Conservation (phyloP, 2,888 invertebrate genomes). For the Pharmacophagus antenor region DNA sequence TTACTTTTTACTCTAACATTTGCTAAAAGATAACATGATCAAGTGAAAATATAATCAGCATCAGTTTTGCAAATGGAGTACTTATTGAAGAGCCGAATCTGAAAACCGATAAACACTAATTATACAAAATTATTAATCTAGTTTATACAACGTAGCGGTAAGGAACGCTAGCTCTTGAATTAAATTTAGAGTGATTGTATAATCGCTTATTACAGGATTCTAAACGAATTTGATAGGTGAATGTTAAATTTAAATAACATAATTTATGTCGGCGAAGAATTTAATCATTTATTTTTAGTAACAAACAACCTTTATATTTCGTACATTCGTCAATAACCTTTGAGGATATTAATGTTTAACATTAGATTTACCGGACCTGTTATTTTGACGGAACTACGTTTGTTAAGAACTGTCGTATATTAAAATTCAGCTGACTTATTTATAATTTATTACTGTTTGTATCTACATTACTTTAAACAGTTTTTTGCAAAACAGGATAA, state of each 20-base stretch:
- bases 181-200: neutral
- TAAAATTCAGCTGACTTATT: no score
- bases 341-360: no score
- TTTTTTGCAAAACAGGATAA: no score
- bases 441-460: no score
- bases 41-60: neutral
- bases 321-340: no score
- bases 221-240: neutral
- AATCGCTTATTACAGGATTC: neutral
- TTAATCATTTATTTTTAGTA: neutral
- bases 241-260: neutral
- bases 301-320: neutral
- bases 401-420: no score
- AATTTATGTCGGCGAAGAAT: neutral
- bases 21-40: neutral
- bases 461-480: no score
- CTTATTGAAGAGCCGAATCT: neutral
- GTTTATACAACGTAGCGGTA: neutral
- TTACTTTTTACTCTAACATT: no score
- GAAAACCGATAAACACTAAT: conserved; percentile 2
- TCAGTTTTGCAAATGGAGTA: neutral
- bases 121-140: conserved; percentile 6
- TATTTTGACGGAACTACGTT: no score
- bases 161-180: neutral
- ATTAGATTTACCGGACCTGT: no score